Evolutionary conservation across 2,113 vertebrate species (phyloP), one percentile per base, ranked within the genome.

Genomic region (Mola mola): DNA sequence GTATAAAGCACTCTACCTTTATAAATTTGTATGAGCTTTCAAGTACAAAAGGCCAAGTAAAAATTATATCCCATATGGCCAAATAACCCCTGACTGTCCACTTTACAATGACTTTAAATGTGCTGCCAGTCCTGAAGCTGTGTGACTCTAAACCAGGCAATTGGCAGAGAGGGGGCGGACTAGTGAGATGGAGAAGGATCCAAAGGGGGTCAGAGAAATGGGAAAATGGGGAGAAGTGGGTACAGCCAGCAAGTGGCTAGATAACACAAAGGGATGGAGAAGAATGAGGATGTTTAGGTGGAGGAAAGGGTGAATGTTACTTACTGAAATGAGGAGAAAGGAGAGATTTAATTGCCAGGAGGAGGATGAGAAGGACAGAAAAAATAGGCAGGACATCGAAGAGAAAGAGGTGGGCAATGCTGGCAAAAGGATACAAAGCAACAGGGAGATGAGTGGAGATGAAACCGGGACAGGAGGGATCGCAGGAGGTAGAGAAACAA

Each of bases 71-170:
- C 16, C 42, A 48, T 34, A 28, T 31, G 41, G 21, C 24, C 36
- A 49, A 3, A 36, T 70, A 34, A 63, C 53, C 44, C 21, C 16
- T 44, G 34, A 66, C 29, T 12, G 65, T 16, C 34, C 28, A 15
- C 13, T 51, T 19, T 11, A 12, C 37, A 21, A 21, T 4, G 13
- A 46, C 43, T 80, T 57, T 69, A 70, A 75, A 60, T 51, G 51
- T 56, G 60, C 59, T 11, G 16, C 16, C 21, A 59, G 48, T 49
- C 16, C 21, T 29, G 19, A 58, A 50, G 43, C 48, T 44, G 65
- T 38, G 38, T 13, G 33, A 52, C 66, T 66, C 57, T 56, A 62
- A 79, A 73, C 68, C 44, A 56, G 58, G 41, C 36, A 3, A 53
- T 75, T 78, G 59, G 66, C 64, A 75, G 53, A 28, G 31, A 61